These are phyloP conservation scores for Nyctalus aviator DNA, from an alignment of 2,797 vertebrate species.

Conservation along the genomic window DNA sequence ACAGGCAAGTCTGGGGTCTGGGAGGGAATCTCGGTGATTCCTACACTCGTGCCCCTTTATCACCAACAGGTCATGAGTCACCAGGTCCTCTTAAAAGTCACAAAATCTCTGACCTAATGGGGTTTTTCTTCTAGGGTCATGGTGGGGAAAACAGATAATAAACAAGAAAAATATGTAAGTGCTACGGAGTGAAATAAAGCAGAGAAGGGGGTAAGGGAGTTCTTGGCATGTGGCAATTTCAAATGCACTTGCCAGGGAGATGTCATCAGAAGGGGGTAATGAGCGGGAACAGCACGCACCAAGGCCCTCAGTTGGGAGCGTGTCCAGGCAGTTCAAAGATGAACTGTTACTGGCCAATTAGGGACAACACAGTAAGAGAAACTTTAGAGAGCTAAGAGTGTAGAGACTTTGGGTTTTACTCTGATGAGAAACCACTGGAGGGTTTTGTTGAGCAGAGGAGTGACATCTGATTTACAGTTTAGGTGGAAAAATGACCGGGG, in stretches of 20 bases:
- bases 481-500: background rate
- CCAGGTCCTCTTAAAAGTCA: background rate
- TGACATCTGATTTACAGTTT: background rate
- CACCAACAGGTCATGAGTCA: background rate
- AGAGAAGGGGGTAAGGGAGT: background rate
- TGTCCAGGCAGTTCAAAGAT: background rate
- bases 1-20: background rate
- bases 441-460: background rate
- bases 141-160: background rate
- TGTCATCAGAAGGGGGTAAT: background rate
- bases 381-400: background rate
- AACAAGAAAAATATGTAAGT: background rate
- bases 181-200: background rate
- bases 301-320: background rate
- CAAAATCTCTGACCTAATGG: background rate
- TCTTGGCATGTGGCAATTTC: background rate
- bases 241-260: background rate
- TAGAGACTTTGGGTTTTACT: constrained; percentile 26
- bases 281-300: background rate
- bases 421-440: background rate
- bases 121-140: background rate
- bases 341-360: background rate
- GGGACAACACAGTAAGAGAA: background rate
- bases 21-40: background rate
- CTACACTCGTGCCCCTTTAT: background rate